Base-by-base conservation (phyloP, 1,140 invertebrate species). In the Eufriesea mexicana region DNA sequence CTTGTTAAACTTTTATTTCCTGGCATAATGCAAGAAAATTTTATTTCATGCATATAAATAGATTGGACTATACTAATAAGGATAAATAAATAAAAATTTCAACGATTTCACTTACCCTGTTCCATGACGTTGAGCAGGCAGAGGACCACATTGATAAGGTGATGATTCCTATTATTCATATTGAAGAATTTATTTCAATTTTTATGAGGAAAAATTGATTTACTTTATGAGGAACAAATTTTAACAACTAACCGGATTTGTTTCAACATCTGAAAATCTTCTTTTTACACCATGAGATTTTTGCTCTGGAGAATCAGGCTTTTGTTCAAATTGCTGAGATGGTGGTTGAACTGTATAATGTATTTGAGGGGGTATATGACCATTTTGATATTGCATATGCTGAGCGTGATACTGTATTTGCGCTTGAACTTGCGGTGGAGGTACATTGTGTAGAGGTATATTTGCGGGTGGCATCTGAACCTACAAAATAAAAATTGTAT, bases 321-420 rank as follows among this genome's bases (percentile, higher is more conserved):
- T 92, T 68, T 92, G 92, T 20, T 94, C 93, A 23, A 92, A 93
- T 45, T 86, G 86, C 20, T 89, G 89, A 68, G 89, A 90, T 12
- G 93, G 92, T 28, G 93, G 91, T 84, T 94, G 93, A 76, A 94
- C 86, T 6, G 92, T 83, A 70, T 93, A 94, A 84, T 94, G 93
- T 54, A 94, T 85, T 86, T 94, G 93, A 23, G 91, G 85, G 6
- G 92, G 92, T 79, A 94, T 89, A 47, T 94, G 94, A 42, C 93
- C 93, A 84, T 94, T 94, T 47, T 94, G 94, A 91, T 94, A 94
- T 54, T 94, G 94, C 67, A 94, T 90, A 75, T 94, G 93, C 57
- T 92, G 93, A 45, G 92, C 84, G 85, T 94, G 92, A 86, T 93
- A 94, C 42, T 93, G 93, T 78, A 94, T 90, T 62, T 93, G 93